Conservation (phyloP, 1,140 invertebrate species). For the Psilanteris sp. region DNA sequence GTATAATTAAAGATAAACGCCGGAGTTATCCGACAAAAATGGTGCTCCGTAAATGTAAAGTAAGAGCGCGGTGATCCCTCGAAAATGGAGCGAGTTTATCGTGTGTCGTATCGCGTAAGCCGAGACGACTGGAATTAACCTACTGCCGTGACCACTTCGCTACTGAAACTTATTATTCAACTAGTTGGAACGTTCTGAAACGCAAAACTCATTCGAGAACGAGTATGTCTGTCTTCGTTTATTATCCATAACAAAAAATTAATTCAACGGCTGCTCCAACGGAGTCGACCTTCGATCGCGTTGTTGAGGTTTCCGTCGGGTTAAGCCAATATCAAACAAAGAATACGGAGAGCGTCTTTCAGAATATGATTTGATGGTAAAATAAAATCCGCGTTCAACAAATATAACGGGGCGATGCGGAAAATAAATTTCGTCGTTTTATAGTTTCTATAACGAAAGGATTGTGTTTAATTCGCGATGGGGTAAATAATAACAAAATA, state of each 20-base stretch:
- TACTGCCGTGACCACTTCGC: slow-evolving; percentile 43
- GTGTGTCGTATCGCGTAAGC: slow-evolving; percentile 54
- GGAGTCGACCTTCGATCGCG: neutral
- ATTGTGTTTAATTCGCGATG: too few relatives aligned
- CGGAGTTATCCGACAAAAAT: slow-evolving; percentile 12
- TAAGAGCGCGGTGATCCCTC: slow-evolving; percentile 22
- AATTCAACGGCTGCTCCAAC: slow-evolving; percentile 8
- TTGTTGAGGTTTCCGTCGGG: too few relatives aligned
- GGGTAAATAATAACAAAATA: too few relatives aligned
- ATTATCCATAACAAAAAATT: slow-evolving; percentile 19
- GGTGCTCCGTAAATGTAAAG: slow-evolving; percentile 12
- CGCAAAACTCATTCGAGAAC: slow-evolving; percentile 10
- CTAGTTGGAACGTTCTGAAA: slow-evolving; percentile 21
- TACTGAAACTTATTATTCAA: slow-evolving; percentile 47
- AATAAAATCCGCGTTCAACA: too few relatives aligned
- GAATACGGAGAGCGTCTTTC: too few relatives aligned
- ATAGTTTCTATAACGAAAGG: too few relatives aligned
- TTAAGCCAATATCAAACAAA: too few relatives aligned
- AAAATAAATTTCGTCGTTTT: too few relatives aligned
- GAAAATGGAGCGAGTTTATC: slow-evolving; percentile 70
- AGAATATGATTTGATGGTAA: too few relatives aligned
- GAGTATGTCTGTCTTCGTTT: slow-evolving; percentile 16
- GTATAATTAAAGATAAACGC: slow-evolving; percentile 43
- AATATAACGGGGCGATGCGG: too few relatives aligned
- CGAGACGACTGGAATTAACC: slow-evolving; percentile 50